Conservation (phyloP, 2,888 invertebrate genomes). For the Lithodes maja region DNA sequence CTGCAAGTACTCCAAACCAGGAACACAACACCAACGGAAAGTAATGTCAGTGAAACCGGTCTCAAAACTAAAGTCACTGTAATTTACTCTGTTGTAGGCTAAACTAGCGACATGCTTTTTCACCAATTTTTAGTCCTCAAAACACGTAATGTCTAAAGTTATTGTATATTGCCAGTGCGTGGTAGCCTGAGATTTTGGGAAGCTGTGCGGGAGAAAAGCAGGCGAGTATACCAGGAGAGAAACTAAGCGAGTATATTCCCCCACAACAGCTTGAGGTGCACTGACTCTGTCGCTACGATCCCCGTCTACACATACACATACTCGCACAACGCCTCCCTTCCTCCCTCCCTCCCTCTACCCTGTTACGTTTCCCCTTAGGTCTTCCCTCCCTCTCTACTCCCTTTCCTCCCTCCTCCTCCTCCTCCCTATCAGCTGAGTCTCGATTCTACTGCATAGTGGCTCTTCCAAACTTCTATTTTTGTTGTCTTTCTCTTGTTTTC, state of each 20-base stretch:
- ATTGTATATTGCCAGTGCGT: neutral
- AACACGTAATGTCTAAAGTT: neutral
- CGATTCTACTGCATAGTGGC: no score
- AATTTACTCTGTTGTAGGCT: neutral
- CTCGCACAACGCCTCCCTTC: neutral
- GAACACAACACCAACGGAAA: neutral
- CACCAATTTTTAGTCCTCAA: neutral
- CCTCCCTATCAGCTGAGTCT: no score
- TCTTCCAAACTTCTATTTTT: no score
- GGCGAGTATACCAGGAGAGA: neutral
- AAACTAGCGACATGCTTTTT: neutral
- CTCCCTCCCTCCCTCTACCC: neutral
- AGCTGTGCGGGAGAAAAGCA: neutral
- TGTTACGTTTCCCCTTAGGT: neutral
- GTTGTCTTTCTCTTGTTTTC: no score
- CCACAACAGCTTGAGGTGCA: neutral
- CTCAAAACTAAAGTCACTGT: neutral
- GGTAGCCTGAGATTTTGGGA: neutral
- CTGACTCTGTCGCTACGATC: neutral
- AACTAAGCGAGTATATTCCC: neutral
- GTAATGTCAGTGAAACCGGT: neutral
- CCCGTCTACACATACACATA: neutral
- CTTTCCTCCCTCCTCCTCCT: neutral
- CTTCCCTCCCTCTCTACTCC: neutral
- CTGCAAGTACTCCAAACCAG: no score